Base-by-base conservation (phyloP, 2,888 invertebrate species). In the Hyles lineata region DNA sequence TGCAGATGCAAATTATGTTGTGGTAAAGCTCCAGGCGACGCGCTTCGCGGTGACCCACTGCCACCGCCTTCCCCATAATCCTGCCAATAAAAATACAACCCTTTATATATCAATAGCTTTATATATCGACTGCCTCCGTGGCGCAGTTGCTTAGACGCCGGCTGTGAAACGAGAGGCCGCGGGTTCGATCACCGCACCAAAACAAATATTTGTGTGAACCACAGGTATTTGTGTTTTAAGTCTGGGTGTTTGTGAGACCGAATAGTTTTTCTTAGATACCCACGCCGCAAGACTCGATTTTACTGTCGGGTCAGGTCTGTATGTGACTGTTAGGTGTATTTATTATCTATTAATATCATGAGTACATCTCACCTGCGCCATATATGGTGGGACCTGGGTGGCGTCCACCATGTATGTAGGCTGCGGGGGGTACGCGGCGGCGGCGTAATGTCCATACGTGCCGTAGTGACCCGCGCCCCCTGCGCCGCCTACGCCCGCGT, bases 21-120 rank as follows among this genome's bases (percentile, higher is more conserved):
- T 3, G 92, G 93, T 74, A 94, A 76, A 0, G 93, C 92, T 63
- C 92, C 92, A 0, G 94, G 94, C 0, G 94, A 94, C 0, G 93
- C 90, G 70, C 94, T 94, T 23, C 94, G 80, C 0, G 94, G 94
- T 0, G 94, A 94, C 2, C 92, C 94, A 72, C 93, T 93, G 21
- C 94, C 94, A 0, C 94, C 94, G 0, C 94, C 94, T 81, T 94
- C 94, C 6, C 90, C 94, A 52, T 94, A 94, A 75, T 94, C 94
- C 94, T 94, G 85, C 4, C 74, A 79, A 70, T 2, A 70, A 73
- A 17, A 7, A 62, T 62, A 32, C 19, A 32, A 19, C 29, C 1
- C 3, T 29, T 61, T 15, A 29, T 61, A 32, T 3, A 29, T 29
- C 29, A 29, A 29, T 1, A 3, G 3, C 29, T 29, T 5, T 0